Conservation (phyloP, 2,888 invertebrate species). For the Lampropteryx suffumata region DNA sequence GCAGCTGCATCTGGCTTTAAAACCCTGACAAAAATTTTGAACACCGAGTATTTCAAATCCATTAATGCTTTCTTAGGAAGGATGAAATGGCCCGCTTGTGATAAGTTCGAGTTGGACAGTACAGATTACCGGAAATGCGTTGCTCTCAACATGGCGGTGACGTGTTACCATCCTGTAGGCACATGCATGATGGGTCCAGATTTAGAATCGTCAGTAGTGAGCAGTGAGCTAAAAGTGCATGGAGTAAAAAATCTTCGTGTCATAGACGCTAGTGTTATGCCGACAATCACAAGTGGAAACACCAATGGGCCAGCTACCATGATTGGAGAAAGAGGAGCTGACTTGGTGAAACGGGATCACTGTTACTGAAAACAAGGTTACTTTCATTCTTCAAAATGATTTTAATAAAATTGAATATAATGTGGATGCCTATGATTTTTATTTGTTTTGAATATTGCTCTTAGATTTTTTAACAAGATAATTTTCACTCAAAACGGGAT, state of each 20-base stretch:
- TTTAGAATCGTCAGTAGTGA: slow-evolving; percentile 53
- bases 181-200: slow-evolving; percentile 83
- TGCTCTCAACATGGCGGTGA: slow-evolving; percentile 68
- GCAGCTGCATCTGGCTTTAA: slow-evolving; percentile 48
- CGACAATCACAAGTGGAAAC: slow-evolving; percentile 88
- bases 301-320: slow-evolving; percentile 90
- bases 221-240: slow-evolving; percentile 84
- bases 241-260: slow-evolving; percentile 86
- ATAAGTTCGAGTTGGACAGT: slow-evolving; percentile 44
- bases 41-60: slow-evolving; percentile 49
- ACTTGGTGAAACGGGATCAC: slow-evolving; percentile 83
- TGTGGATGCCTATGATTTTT: too few species aligned
- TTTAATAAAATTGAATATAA: too few species aligned
- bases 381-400: too few species aligned
- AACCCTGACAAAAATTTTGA: slow-evolving; percentile 48
- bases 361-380: too few species aligned
- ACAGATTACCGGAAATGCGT: slow-evolving; percentile 57
- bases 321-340: slow-evolving; percentile 90
- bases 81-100: slow-evolving; percentile 48
- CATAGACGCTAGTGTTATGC: slow-evolving; percentile 91
- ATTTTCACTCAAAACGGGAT: too few species aligned
- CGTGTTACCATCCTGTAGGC: slow-evolving; percentile 87
- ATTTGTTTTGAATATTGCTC: too few species aligned
- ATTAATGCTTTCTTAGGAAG: slow-evolving; percentile 36
- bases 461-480: too few species aligned